These are phyloP conservation scores for Congeria kusceri DNA, from an alignment of 2,888 invertebrate species.

Conservation along the genomic window DNA sequence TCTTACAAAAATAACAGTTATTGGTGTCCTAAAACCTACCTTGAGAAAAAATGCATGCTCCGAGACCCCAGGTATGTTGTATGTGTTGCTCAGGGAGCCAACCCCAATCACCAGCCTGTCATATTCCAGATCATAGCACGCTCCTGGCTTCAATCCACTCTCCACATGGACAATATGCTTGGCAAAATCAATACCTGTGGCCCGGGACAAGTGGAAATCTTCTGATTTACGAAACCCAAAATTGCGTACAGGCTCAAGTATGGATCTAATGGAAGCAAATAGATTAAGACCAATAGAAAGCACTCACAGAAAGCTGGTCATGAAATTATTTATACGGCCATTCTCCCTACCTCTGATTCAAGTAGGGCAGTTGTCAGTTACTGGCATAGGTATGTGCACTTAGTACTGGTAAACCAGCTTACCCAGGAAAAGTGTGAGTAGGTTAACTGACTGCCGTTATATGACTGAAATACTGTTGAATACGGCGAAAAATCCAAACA, in stretches of 20 bases:
- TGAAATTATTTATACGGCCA: too few species aligned
- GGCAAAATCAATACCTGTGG: slow-evolving; percentile 78
- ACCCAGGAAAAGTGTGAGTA: too few species aligned
- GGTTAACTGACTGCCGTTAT: too few species aligned
- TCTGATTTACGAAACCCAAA: slow-evolving; percentile 82
- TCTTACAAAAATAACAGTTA: too few species aligned
- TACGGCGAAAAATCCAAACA: too few species aligned
- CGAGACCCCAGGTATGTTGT: slow-evolving; percentile 85
- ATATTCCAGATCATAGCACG: slow-evolving; percentile 80
- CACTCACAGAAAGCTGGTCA: too few species aligned
- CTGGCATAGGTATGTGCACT: too few species aligned
- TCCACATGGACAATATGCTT: slow-evolving; percentile 77
- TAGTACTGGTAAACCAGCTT: too few species aligned
- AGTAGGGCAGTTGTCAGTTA: too few species aligned
- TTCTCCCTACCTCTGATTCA: too few species aligned
- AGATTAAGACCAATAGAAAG: too few species aligned
- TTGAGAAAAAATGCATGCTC: slow-evolving; percentile 86
- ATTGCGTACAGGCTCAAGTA: slow-evolving; percentile 85
- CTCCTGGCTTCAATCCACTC: slow-evolving; percentile 78
- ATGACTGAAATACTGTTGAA: too few species aligned
- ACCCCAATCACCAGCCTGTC: slow-evolving; percentile 86
- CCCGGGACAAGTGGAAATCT: slow-evolving; percentile 84
- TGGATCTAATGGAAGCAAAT: slow-evolving; percentile 78
- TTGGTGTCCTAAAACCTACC: slow-evolving; percentile 67
- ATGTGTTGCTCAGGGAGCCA: slow-evolving; percentile 85